phyloP scores from a whole-genome alignment of 2,113 vertebrate genomes.

The Manacus vitellinus region DNA sequence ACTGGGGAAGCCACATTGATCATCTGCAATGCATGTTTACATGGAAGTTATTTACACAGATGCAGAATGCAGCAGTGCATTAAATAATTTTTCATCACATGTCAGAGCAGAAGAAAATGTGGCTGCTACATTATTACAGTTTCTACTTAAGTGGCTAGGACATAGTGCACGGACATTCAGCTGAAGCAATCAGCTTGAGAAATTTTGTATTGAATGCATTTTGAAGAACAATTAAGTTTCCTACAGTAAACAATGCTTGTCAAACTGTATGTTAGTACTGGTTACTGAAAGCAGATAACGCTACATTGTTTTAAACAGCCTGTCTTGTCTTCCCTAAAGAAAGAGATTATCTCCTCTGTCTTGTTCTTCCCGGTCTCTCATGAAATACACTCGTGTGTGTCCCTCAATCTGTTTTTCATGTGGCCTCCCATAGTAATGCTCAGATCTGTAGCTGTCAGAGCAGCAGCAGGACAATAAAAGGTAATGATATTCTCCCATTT shows the following conservation, averaged over 20 bases:
- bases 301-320: slow-evolving; percentile 25
- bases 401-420: background rate
- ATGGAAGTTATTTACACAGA: slow-evolving; percentile 17
- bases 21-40: background rate
- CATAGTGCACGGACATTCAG: background rate
- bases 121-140: background rate
- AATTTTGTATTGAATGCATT: slow-evolving; percentile 11
- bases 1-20: slow-evolving; percentile 1
- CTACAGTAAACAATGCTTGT: slow-evolving; percentile 21
- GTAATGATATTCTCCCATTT: background rate
- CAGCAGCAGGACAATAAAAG: background rate
- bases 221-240: slow-evolving; percentile 57
- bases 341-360: slow-evolving; percentile 27
- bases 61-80: slow-evolving; percentile 31
- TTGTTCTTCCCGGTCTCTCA: background rate
- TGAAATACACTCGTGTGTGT: background rate
- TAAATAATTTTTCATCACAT: slow-evolving; percentile 21
- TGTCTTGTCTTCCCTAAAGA: slow-evolving; percentile 24
- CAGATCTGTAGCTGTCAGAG: background rate
- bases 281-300: slow-evolving; percentile 30
- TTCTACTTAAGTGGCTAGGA: slow-evolving; percentile 5
- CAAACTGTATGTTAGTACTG: slow-evolving; percentile 29
- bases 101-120: slow-evolving; percentile 25
- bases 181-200: slow-evolving; percentile 32
- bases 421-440: background rate